Percentiles rank a stretch among this genome's conserved stretches.
Conservation (phyloP, 1,140 invertebrate genomes). For the Lasaia peninsularis region DNA sequence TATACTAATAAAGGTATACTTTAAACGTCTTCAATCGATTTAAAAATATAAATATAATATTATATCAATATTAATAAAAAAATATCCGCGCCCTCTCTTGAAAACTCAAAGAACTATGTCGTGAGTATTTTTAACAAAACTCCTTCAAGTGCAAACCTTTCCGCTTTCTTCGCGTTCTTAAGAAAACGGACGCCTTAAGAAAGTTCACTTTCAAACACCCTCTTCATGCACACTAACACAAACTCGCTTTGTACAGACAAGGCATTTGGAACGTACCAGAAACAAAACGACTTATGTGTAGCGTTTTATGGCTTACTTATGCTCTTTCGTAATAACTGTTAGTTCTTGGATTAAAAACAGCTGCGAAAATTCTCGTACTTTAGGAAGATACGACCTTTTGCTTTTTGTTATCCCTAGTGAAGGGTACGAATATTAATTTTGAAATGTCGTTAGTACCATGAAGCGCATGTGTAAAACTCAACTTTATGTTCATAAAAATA, state of each 20-base stretch:
- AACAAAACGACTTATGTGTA: conserved; percentile 35
- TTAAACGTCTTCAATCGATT: no score
- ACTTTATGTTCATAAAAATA: neutral
- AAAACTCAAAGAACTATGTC: conserved; percentile 35
- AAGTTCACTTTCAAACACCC: conserved; percentile 47
- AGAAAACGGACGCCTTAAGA: conserved; percentile 65
- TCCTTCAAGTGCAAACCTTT: conserved; percentile 69
- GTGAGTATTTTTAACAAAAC: conserved; percentile 69
- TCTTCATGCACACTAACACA: conserved; percentile 44
- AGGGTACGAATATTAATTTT: neutral
- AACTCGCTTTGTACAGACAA: conserved; percentile 14
- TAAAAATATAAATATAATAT: neutral
- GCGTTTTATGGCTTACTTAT: neutral
- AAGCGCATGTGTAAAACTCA: conserved; percentile 14
- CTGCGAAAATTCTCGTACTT: conserved; percentile 1
- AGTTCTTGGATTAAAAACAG: neutral
- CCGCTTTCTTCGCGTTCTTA: conserved; percentile 72
- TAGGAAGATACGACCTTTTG: conserved; percentile 12
- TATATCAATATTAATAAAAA: conserved; percentile 14
- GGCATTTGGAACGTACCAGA: neutral
- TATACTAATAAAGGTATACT: no score
- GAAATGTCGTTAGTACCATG: conserved; percentile 21
- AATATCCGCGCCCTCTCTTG: conserved; percentile 59
- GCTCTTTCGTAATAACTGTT: neutral
- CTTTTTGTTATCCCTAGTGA: conserved; percentile 11